A percentile compares a stretch with the other conserved stretches of the same genome.
These are phyloP conservation scores for Plectus sambesii DNA, from an alignment of 1,140 invertebrate species.

Conservation along the genomic window DNA sequence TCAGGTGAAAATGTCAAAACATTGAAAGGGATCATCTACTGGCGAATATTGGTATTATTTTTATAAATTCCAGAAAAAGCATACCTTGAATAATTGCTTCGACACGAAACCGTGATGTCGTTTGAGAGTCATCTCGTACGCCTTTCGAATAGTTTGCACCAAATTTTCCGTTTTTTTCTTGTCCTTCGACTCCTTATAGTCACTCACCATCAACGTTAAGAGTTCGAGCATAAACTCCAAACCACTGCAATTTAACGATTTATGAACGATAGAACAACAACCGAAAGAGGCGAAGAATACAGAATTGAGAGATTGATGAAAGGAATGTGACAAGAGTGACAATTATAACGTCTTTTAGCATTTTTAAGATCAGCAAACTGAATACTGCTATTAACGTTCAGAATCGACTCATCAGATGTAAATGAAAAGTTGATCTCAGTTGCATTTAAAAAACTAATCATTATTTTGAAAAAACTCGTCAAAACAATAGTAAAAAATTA, in stretches of 20 bases:
- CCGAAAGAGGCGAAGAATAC: not conserved
- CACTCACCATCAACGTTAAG: slow-evolving; percentile 20
- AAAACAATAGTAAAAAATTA: slow-evolving; percentile 5
- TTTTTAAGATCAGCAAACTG: too few species aligned
- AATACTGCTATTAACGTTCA: too few species aligned
- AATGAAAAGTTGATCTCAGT: slow-evolving; percentile 12
- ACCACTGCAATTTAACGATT: slow-evolving; percentile 27
- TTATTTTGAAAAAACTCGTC: slow-evolving; percentile 1
- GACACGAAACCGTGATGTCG: slow-evolving; percentile 31
- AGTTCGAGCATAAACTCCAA: slow-evolving; percentile 30
- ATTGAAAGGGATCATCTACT: too few species aligned
- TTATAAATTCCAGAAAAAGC: slow-evolving; percentile 6
- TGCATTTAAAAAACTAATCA: slow-evolving; percentile 11
- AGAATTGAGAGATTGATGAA: too few species aligned
- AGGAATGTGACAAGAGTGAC: too few species aligned
- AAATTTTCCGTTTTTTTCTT: slow-evolving; percentile 25
- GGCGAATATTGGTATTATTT: too few species aligned
- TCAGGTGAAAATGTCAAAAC: too few species aligned
- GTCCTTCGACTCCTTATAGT: slow-evolving; percentile 17
- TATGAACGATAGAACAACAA: not conserved
- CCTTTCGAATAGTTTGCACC: slow-evolving; percentile 11
- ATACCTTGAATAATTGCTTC: slow-evolving; percentile 32
- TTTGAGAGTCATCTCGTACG: slow-evolving; percentile 29
- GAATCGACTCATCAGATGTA: too few species aligned
- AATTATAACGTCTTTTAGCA: too few species aligned